Evolutionary conservation across 2,797 vertebrate genomes (phyloP).

Genomic region (Pterois miles): DNA sequence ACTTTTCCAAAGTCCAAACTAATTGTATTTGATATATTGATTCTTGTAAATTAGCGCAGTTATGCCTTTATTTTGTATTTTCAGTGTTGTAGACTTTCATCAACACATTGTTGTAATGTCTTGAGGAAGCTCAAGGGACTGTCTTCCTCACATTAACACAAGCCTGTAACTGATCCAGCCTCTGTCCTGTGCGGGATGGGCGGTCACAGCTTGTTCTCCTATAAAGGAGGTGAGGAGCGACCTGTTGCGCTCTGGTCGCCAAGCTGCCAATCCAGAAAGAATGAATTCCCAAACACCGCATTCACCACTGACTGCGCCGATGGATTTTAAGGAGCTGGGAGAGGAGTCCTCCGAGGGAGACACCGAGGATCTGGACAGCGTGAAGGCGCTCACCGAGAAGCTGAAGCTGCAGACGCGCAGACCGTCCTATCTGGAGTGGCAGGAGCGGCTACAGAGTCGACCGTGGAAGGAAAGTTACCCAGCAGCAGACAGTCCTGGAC

Average conservation of each 20-base stretch:
- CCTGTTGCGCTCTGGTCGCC: slow-evolving; percentile 53
- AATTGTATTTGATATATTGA: too few relatives aligned
- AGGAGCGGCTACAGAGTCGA: slow-evolving; percentile 85
- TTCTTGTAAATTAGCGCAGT: not conserved
- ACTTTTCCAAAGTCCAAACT: not conserved
- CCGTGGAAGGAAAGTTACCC: slow-evolving; percentile 79
- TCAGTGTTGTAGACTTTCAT: too few relatives aligned
- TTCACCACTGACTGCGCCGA: slow-evolving; percentile 10
- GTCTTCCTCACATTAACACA: not conserved
- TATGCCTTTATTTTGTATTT: too few relatives aligned
- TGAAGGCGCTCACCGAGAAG: slow-evolving; percentile 93
- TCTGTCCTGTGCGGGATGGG: slow-evolving; percentile 63
- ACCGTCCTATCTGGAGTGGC: slow-evolving; percentile 95
- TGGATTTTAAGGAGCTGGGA: slow-evolving; percentile 87
- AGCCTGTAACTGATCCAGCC: slow-evolving; percentile 21
- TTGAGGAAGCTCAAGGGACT: not conserved
- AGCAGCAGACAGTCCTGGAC: not conserved
- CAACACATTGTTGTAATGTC: not conserved
- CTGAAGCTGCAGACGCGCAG: slow-evolving; percentile 92
- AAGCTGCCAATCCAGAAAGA: not conserved
- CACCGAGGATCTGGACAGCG: slow-evolving; percentile 85
- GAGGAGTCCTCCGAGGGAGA: slow-evolving; percentile 78
- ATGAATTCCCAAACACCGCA: too few relatives aligned
- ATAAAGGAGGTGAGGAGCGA: slow-evolving; percentile 69
- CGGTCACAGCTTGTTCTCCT: slow-evolving; percentile 73